Evolutionary conservation across 2,888 invertebrate genomes (phyloP).

Genomic region (Smittia sp.): DNA sequence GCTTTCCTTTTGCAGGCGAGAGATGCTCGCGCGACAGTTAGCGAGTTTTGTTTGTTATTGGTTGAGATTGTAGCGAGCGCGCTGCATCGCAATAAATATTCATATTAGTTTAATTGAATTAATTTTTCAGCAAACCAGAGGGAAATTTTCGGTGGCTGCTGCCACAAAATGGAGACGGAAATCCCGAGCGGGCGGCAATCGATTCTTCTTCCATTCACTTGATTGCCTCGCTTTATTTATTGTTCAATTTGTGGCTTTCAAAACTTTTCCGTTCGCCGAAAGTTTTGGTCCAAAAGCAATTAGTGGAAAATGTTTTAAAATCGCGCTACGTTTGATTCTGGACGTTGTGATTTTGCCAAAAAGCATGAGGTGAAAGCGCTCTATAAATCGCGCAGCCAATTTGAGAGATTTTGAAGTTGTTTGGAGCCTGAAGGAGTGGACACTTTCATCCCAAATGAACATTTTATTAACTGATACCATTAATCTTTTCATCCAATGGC

Average conservation of each 20-base stretch:
- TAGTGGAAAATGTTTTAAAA: neutral
- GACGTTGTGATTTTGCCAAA: no score
- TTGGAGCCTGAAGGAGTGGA: no score
- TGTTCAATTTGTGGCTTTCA: neutral
- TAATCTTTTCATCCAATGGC: no score
- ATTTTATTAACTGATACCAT: no score
- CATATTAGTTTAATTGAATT: conserved; percentile 16
- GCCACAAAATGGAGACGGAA: neutral
- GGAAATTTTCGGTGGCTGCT: neutral
- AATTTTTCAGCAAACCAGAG: neutral
- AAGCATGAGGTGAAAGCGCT: no score
- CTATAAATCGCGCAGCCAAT: no score
- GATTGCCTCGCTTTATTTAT: neutral
- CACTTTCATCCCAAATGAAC: no score
- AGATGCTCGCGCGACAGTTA: neutral
- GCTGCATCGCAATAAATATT: conserved; percentile 13
- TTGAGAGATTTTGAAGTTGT: no score
- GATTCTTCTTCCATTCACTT: neutral
- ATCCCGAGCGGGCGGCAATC: neutral
- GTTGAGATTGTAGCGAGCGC: neutral
- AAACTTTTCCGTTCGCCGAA: neutral
- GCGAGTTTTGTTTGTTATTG: neutral
- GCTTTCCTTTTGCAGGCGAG: neutral
- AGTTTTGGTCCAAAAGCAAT: neutral
- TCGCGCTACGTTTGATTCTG: no score